These are phyloP conservation scores for Athrips mouffetella DNA, from an alignment of 2,888 invertebrate species.

Conservation along the genomic window DNA sequence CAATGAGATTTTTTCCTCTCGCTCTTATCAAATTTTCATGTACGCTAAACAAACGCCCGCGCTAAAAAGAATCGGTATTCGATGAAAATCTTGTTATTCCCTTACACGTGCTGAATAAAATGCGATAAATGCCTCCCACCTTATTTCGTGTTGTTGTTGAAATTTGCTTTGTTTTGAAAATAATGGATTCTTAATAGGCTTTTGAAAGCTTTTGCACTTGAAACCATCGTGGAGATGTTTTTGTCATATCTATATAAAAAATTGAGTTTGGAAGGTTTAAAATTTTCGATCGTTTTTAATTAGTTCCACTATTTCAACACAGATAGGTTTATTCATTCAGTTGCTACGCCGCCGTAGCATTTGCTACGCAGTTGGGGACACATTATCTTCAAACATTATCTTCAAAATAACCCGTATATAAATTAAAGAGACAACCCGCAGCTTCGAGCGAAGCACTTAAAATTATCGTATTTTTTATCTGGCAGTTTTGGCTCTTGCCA, in stretches of 20 bases:
- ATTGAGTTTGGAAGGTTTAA: no score
- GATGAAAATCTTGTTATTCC: constrained; percentile 22
- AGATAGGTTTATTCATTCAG: no score
- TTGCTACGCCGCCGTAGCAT: no score
- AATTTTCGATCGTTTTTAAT: no score
- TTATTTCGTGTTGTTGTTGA: background rate
- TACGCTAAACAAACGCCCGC: constrained; percentile 20
- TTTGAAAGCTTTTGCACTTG: background rate
- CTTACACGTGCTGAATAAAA: constrained; percentile 10
- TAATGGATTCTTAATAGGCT: constrained; percentile 3
- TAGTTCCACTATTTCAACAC: no score
- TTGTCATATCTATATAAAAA: no score
- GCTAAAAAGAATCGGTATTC: constrained; percentile 17
- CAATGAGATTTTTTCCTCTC: constrained; percentile 35
- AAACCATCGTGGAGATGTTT: no score
- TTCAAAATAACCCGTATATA: background rate
- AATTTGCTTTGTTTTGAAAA: constrained; percentile 2
- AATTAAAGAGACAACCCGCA: constrained; percentile 1
- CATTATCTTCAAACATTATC: no score
- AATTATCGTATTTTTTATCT: constrained; percentile 46
- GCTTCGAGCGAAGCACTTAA: constrained; percentile 16
- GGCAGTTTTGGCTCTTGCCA: constrained; percentile 51
- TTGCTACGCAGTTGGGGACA: no score
- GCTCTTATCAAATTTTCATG: constrained; percentile 36
- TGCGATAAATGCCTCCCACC: constrained; percentile 5